Conservation (phyloP, 2,797 vertebrate genomes). For the Fundulus diaphanus region DNA sequence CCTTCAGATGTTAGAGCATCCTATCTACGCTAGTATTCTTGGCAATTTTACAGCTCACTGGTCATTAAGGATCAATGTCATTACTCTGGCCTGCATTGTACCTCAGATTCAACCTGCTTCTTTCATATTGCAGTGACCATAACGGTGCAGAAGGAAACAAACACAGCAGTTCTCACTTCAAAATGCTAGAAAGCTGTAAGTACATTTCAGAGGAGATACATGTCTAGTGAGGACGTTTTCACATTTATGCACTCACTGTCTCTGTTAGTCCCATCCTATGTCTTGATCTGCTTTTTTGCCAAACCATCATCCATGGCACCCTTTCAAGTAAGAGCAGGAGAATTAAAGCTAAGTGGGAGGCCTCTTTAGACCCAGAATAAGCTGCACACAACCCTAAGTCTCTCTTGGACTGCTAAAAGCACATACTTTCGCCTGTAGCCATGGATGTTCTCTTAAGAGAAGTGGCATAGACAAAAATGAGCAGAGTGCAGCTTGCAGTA, state of each 20-base stretch:
- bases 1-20: constrained; percentile 63
- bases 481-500: constrained; percentile 64
- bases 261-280: constrained; percentile 11
- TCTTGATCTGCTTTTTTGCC: constrained; percentile 30
- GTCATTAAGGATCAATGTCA: constrained; percentile 68
- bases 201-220: constrained; percentile 20
- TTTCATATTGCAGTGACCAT: constrained; percentile 24
- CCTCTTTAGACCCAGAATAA: constrained; percentile 42
- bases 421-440: constrained; percentile 67
- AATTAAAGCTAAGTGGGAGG: constrained; percentile 57
- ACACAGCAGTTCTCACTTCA: constrained; percentile 4
- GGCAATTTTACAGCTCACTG: constrained; percentile 61
- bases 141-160: constrained; percentile 12
- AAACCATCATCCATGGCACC: constrained; percentile 16
- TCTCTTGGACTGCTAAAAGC: constrained; percentile 59
- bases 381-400: constrained; percentile 53
- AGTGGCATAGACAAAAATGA: constrained; percentile 55
- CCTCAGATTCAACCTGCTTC: constrained; percentile 10
- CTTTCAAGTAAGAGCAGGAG: constrained; percentile 32
- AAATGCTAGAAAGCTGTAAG: constrained; percentile 7
- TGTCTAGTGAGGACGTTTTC: constrained; percentile 16
- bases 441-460: constrained; percentile 68
- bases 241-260: constrained; percentile 11
- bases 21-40: constrained; percentile 48
- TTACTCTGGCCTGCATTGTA: constrained; percentile 25